phyloP scores from a whole-genome alignment of 2,797 vertebrate species.

The Gymnodraco acuticeps region DNA sequence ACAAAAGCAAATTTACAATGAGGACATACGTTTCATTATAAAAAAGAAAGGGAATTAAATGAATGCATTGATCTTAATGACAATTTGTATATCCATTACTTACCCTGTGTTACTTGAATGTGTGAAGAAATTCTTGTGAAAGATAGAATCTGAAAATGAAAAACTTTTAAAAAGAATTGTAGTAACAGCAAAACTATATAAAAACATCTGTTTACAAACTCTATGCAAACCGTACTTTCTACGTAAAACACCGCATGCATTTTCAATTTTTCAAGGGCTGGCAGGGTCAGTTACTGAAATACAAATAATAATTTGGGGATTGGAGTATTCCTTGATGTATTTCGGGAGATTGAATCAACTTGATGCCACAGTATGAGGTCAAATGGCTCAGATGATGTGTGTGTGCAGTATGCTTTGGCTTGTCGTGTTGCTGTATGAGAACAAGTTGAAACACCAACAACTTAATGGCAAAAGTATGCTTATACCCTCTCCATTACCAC shows the following conservation, averaged over 20 bases:
- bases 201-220: no score
- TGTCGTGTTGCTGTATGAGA: conserved; percentile 7
- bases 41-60: background rate
- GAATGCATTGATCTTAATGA: background rate
- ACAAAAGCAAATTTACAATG: background rate
- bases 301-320: no score
- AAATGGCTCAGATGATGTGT: background rate
- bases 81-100: no score
- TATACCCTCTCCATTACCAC: background rate
- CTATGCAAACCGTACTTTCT: no score
- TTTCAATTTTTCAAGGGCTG: no score
- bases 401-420: background rate
- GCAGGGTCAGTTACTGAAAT: no score
- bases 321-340: background rate
- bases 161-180: no score
- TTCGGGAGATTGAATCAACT: background rate
- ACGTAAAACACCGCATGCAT: no score
- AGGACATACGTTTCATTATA: background rate
- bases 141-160: no score
- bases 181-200: no score
- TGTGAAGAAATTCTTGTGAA: no score
- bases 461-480: background rate
- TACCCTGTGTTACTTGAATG: no score
- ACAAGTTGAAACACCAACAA: background rate
- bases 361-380: background rate